phyloP scores from a whole-genome alignment of 2,888 invertebrate species.

The Drosophila ezoana region DNA sequence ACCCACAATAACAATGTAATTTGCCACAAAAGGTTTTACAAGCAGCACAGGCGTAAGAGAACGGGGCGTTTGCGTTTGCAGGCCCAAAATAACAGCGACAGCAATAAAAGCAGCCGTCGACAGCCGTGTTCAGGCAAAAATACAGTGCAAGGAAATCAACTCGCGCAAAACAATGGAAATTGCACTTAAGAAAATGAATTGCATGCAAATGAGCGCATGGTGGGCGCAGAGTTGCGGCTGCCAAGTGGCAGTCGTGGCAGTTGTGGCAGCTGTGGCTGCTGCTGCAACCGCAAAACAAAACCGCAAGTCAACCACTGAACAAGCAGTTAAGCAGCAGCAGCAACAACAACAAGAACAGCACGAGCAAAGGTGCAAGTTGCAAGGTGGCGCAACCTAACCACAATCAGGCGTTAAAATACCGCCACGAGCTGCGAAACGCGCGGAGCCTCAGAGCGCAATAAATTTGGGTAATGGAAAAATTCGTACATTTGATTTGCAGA shows the following conservation, averaged over 20 bases:
- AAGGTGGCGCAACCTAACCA: conserved; percentile 39
- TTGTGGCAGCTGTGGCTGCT: conserved; percentile 16
- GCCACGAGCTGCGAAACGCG: conserved; percentile 12
- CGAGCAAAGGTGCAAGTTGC: conserved; percentile 12
- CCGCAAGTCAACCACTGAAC: conserved; percentile 74
- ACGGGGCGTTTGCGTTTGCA: not conserved
- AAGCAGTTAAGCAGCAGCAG: conserved; percentile 51
- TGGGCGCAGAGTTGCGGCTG: conserved; percentile 16
- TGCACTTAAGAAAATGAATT: conserved; percentile 83
- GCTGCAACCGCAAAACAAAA: conserved; percentile 56
- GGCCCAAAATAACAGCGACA: conserved; percentile 34
- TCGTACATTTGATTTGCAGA: conserved; percentile 77
- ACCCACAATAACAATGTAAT: conserved; percentile 67
- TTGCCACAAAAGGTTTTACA: conserved; percentile 63
- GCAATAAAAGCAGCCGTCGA: conserved; percentile 41
- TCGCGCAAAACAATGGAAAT: conserved; percentile 75
- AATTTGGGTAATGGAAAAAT: conserved; percentile 69
- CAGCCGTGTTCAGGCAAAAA: conserved; percentile 38
- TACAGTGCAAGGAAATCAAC: conserved; percentile 59
- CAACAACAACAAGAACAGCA: conserved; percentile 10
- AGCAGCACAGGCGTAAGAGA: conserved; percentile 3
- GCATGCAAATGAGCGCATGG: conserved; percentile 78
- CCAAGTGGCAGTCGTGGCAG: conserved; percentile 28
- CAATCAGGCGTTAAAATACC: conserved; percentile 61
- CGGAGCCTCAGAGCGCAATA: conserved; percentile 44